A percentile compares a stretch with the other conserved stretches of the same genome.
These are phyloP conservation scores for Uloborus diversus DNA, from an alignment of 1,140 invertebrate species.

Conservation along the genomic window DNA sequence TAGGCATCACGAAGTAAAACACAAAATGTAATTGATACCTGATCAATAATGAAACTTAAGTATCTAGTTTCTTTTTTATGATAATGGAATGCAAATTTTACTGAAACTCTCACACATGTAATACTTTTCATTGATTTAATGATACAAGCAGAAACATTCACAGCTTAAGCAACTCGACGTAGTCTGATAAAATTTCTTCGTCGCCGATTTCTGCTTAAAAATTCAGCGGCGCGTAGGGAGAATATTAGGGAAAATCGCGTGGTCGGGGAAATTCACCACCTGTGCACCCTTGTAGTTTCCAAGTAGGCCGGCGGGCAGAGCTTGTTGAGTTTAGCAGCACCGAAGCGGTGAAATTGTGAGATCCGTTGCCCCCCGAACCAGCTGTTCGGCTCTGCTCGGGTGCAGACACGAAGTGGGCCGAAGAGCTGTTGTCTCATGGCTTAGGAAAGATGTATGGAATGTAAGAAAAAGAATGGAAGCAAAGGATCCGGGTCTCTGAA, in stretches of 20 bases:
- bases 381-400: conserved; percentile 12
- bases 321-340: conserved; percentile 50
- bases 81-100: too few relatives aligned
- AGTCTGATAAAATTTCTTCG: background rate
- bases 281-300: conserved; percentile 21
- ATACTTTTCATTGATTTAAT: too few relatives aligned
- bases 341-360: conserved; percentile 30
- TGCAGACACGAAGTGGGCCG: conserved; percentile 33
- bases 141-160: too few relatives aligned
- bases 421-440: background rate
- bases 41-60: too few relatives aligned
- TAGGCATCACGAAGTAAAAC: too few relatives aligned
- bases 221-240: conserved; percentile 29
- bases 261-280: conserved; percentile 24
- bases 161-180: too few relatives aligned
- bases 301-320: conserved; percentile 10
- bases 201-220: background rate
- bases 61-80: too few relatives aligned
- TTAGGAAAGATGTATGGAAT: conserved; percentile 4
- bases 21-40: too few relatives aligned
- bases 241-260: conserved; percentile 36
- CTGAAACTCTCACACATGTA: too few relatives aligned
- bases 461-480: background rate
- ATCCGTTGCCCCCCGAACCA: conserved; percentile 16
- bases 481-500: too few relatives aligned